Evolutionary conservation across 2,113 vertebrate species (phyloP), one percentile per base, ranked within the genome.

Genomic region (Siphamia tubifer): DNA sequence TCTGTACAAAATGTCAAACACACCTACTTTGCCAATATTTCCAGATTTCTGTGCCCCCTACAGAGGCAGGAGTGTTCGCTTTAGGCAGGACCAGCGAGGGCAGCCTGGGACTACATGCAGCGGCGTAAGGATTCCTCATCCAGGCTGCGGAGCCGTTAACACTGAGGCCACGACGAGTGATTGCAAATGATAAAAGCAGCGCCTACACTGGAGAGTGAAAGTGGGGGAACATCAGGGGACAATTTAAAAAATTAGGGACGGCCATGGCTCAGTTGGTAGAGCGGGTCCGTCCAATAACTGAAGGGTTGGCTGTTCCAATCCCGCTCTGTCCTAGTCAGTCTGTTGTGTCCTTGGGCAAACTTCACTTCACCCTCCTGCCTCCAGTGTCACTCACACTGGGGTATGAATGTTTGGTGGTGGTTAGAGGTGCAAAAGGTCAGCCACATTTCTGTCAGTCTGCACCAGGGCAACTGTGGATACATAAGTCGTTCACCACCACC

Each of bases 1-100:
- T 82, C 88, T 90, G 88, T 85, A 90, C 87, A 87, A 86, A 84
- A 86, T 66, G 79, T 72, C 83, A 74, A 85, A 82, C 63, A 71
- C 61, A 56, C 62, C 25, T 55, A 34, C 70, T 62, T 23, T 74
- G 79, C 67, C 66, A 70, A 72, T 80, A 81, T 77, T 66, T 76
- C 76, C 58, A 43, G 63, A 80, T 78, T 80, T 81, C 36, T 67
- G 39, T 47, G 28, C 51, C 62, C 61, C 60, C 54, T 40, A 47
- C 34, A 74, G 61, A 78, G 30, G 63, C 28, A 36, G 4, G 24
- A 43, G 47, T 56, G 64, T 75, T 77, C 38, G 82, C 45, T 74
- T 66, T 67, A 68, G 76, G 68, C 68, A 74, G 82, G 57, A 67
- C 61, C 20, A 49, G 63, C 54, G 67, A 43, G 15, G 35, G 68